Base-by-base conservation (phyloP, 2,888 invertebrate genomes). In the Coenonympha arcania region DNA sequence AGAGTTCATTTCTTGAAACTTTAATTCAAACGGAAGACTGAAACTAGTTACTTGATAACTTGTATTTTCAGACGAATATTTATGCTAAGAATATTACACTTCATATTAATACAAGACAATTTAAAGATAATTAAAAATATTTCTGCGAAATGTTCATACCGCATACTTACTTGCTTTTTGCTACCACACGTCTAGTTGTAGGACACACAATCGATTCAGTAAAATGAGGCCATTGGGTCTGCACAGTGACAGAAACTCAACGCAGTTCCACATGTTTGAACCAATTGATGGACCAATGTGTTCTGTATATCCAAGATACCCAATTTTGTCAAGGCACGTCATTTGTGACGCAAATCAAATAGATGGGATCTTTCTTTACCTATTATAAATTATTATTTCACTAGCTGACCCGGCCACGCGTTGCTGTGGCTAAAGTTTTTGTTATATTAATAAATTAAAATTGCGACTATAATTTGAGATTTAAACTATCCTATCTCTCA, bases 141-240 rank as follows among this genome's bases (percentile, higher is more conserved):
- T 46, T 44, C 46, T 50, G 28, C 39, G 31, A 49, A 50, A 40
- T 24, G 34, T 19, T 40, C 30, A 36, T 42, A 45, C 49, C 18
- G 18, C 26, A 22, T 31, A 42, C 37, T 28, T 37, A n/a, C 36
- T 47, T 26, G 6, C 9, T 37, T 40, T 28, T 42, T 39, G 33
- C 43, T 43, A 15, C 16, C 34, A 22, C 31, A 33, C n/a, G n/a
- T n/a, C 44, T 44, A 22, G 44, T 24, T 30, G 16, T 52, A 34
- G 42, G 16, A 54, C 50, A 43, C 60, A 69, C 67, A 72, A 80
- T 79, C 76, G 76, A 79, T 77, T 66, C 55, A 58, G 52, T 50
- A 52, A 60, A 80, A 76, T 61, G 63, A 65, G 79, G 79, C 48
- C 70, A 79, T 52, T 63, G 58, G 80, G 79, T 76, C 74, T 57